A percentile compares a stretch with the other conserved stretches of the same genome.
Evolutionary conservation across 1,140 invertebrate genomes (phyloP).

Genomic region (Lethrus apterus): DNA sequence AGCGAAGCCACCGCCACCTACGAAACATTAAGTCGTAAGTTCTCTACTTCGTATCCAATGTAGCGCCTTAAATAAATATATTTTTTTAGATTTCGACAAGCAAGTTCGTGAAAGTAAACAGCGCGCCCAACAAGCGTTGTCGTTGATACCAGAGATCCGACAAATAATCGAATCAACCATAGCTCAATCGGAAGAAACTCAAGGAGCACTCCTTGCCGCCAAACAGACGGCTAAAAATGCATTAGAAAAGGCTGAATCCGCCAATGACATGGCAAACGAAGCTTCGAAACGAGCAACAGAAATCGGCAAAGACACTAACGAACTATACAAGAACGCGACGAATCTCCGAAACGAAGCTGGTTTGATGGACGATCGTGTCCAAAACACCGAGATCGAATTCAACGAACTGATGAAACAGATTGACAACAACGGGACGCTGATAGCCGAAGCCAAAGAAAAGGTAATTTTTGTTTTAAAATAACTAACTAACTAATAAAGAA

Average conservation of each 20-base stretch:
- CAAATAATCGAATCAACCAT: conserved; percentile 48
- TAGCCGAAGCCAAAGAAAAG: conserved; percentile 62
- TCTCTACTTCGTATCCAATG: background rate
- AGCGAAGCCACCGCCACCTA: conserved; percentile 82
- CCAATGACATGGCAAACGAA: conserved; percentile 61
- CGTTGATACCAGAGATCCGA: conserved; percentile 44
- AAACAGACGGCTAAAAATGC: conserved; percentile 71
- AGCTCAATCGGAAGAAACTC: conserved; percentile 57
- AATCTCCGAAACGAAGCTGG: conserved; percentile 71
- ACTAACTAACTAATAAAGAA: background rate
- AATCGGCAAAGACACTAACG: conserved; percentile 67
- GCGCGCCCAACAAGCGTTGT: conserved; percentile 57
- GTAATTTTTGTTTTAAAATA: conserved; percentile 32
- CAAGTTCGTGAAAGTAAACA: conserved; percentile 74
- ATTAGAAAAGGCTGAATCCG: conserved; percentile 65
- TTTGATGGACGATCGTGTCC: conserved; percentile 61
- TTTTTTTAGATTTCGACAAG: conserved; percentile 72
- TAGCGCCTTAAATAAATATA: background rate
- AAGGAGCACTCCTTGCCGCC: conserved; percentile 64
- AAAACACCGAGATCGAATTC: conserved; percentile 62
- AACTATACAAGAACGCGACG: conserved; percentile 66
- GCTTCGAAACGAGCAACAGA: conserved; percentile 68
- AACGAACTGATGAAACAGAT: conserved; percentile 66
- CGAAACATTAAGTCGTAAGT: conserved; percentile 69
- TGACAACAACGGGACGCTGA: conserved; percentile 62